phyloP scores from a whole-genome alignment of 2,888 invertebrate species.

The Synergus umbraculus region DNA sequence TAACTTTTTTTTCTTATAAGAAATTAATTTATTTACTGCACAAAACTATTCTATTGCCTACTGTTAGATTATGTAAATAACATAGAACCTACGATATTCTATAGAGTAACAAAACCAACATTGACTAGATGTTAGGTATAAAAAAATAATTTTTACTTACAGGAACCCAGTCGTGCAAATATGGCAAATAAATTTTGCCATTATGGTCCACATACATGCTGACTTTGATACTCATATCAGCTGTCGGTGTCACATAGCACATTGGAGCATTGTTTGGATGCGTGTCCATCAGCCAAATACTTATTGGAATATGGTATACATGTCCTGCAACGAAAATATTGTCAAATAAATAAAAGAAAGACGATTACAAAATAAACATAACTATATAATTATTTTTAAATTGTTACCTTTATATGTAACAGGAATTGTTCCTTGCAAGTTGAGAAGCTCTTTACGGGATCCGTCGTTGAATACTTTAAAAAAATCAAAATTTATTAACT shows the following conservation, averaged over 20 bases:
- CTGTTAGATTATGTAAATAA: background rate
- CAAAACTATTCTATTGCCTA: background rate
- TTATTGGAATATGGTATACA: slow-evolving; percentile 97
- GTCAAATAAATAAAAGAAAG: background rate
- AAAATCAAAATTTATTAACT: slow-evolving; percentile 24
- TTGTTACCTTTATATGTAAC: slow-evolving; percentile 89
- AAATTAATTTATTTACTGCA: slow-evolving; percentile 6
- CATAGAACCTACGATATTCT: background rate
- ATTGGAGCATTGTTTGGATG: slow-evolving; percentile 98
- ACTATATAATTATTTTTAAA: background rate
- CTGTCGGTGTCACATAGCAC: slow-evolving; percentile 95
- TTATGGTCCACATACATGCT: slow-evolving; percentile 96
- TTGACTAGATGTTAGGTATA: background rate
- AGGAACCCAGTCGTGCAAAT: slow-evolving; percentile 95
- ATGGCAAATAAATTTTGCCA: slow-evolving; percentile 97
- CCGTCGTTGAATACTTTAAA: slow-evolving; percentile 92
- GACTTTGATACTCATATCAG: slow-evolving; percentile 96
- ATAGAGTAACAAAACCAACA: slow-evolving; percentile 5
- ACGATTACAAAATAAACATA: background rate
- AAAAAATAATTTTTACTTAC: slow-evolving; percentile 76
- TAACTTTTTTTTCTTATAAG: slow-evolving; percentile 4
- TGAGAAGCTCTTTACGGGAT: slow-evolving; percentile 86
- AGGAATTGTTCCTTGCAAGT: slow-evolving; percentile 94
- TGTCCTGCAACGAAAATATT: slow-evolving; percentile 78
- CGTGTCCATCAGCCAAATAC: slow-evolving; percentile 97